Conservation (phyloP, 2,888 invertebrate species). For the Girardia tigrina region DNA sequence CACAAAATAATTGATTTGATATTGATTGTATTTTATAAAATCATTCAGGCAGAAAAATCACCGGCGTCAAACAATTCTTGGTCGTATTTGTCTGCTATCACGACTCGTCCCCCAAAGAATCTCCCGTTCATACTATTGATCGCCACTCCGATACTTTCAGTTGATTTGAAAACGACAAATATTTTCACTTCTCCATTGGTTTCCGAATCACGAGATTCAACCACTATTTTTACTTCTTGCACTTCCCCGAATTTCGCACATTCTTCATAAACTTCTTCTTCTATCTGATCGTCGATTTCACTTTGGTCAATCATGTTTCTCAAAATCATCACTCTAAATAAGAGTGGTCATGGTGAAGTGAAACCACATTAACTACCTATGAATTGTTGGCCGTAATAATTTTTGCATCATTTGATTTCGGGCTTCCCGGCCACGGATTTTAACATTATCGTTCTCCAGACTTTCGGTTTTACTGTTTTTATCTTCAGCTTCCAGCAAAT, state of each 20-base stretch:
- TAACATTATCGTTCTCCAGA: constrained; percentile 31
- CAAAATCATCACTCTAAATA: constrained; percentile 61
- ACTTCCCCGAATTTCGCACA: constrained; percentile 77
- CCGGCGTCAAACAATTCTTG: constrained; percentile 86
- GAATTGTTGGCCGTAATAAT: constrained; percentile 64
- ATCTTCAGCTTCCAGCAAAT: background rate
- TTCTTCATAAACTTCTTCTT: constrained; percentile 83
- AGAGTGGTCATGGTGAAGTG: constrained; percentile 11
- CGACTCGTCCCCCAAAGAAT: constrained; percentile 84
- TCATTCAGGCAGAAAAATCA: constrained; percentile 63
- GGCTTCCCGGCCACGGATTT: constrained; percentile 63
- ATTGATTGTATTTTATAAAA: too few species aligned
- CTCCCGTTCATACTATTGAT: constrained; percentile 73
- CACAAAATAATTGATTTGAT: too few species aligned
- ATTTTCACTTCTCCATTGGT: constrained; percentile 83
- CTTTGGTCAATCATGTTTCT: constrained; percentile 77
- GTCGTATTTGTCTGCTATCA: constrained; percentile 82
- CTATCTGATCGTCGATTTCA: constrained; percentile 77
- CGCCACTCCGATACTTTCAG: constrained; percentile 67
- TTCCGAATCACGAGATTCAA: constrained; percentile 74
- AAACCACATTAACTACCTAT: constrained; percentile 49
- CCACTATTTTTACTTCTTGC: constrained; percentile 80
- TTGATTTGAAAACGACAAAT: constrained; percentile 78
- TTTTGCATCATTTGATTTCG: constrained; percentile 74
- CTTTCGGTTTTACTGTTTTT: background rate